phyloP scores from a whole-genome alignment of 2,113 vertebrate species.

The Microtus pennsylvanicus region DNA sequence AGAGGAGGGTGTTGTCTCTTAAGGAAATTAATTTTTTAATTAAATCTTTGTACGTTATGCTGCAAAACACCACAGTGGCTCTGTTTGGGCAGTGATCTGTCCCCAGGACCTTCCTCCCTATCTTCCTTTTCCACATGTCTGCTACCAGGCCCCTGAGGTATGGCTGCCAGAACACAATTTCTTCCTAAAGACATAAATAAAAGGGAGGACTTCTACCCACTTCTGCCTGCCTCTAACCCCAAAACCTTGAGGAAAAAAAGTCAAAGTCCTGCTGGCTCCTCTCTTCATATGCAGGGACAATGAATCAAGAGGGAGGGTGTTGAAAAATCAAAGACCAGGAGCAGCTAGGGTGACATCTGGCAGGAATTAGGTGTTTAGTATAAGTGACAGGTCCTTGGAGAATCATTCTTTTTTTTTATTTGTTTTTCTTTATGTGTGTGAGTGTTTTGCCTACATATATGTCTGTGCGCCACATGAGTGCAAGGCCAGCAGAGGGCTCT shows the following conservation, averaged over 20 bases:
- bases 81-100: fast-evolving
- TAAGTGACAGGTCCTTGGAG: not conserved
- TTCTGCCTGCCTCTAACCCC: not conserved
- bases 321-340: not conserved
- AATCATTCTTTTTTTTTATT: not conserved
- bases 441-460: not conserved
- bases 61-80: not conserved
- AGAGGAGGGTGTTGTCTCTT: not conserved
- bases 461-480: not conserved
- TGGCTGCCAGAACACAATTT: not conserved
- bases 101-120: fast-evolving
- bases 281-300: fast-evolving
- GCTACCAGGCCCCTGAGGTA: fast-evolving
- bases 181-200: not conserved
- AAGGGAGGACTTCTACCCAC: too few species aligned
- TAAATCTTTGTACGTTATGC: not conserved
- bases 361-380: not conserved
- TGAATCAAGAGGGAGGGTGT: not conserved
- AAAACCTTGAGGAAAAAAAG: not conserved
- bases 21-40: not conserved
- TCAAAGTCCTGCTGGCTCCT: fast-evolving
- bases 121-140: not conserved
- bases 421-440: not conserved
- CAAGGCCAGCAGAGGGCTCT: not conserved
- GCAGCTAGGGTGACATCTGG: not conserved